Evolutionary conservation across 1,140 invertebrate species (phyloP), one percentile per base, ranked within the genome.

Genomic region (Caenorhabditis remanei): DNA sequence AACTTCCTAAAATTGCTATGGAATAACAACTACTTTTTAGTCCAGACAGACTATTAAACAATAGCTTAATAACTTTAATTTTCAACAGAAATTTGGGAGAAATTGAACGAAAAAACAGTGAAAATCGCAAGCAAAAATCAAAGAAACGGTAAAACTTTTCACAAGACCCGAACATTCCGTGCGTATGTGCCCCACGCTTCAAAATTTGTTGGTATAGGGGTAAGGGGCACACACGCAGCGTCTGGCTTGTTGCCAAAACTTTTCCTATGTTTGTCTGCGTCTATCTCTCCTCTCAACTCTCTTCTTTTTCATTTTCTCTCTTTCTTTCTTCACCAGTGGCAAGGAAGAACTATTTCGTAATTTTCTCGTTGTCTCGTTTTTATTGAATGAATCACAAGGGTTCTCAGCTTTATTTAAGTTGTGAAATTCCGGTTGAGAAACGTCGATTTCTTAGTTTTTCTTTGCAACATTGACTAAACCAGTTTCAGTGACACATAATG

Each of bases 151-250:
- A 79, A 75, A 79, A 53, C 53, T 79, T 48, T 79, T 79, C 71
- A 41, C 71, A 14, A 79, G 71, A 79, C 71, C 71, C 71, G 71
- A 79, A 79, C 71, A 79, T 79, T 79, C 71, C 46, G 71, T 79
- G 71, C 71, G 71, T 79, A 53, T 21, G 46, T 48, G 46, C 71
- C 71, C 71, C n/a, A 53, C n/a, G 13, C 46, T 79, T 79, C n/a
- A 79, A 79, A 79, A 50, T 79, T 14, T 43, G 13, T 50, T 79
- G 71, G 2, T 79, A 79, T 79, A 79, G 71, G 71, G 19, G 71
- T 24, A 41, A 53, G 46, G 71, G 71, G 71, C 71, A 79, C 71
- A 79, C 40, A 79, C 71, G 71, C 61, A 53, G 56, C n/a, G 4
- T 2, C 48, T 85, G 58, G 58, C 84, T 19, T 53, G 13, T 11